Conservation (phyloP, 2,113 vertebrate species). For the Nesoenas mayeri region DNA sequence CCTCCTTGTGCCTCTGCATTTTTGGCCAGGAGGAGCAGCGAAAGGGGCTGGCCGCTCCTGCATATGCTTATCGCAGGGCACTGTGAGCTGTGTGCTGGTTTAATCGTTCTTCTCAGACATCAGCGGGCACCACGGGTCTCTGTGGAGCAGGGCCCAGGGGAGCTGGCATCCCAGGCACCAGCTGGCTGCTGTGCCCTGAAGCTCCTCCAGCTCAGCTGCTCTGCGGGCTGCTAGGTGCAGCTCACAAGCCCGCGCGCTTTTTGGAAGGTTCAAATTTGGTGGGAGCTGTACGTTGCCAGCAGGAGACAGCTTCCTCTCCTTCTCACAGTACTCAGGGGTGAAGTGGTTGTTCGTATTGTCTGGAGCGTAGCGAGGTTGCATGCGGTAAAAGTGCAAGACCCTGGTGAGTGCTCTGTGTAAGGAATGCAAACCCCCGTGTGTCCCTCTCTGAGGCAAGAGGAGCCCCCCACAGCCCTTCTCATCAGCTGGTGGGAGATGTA, state of each 20-base stretch:
- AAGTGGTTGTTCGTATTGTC: fast-evolving
- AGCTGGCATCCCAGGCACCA: background rate
- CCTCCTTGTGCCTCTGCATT: background rate
- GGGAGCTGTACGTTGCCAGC: background rate
- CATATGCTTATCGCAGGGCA: background rate
- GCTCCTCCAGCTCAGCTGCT: fast-evolving
- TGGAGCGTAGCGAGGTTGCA: background rate
- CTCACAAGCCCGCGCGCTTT: fast-evolving
- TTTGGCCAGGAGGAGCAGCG: fast-evolving
- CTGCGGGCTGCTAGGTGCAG: fast-evolving
- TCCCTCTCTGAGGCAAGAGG: background rate
- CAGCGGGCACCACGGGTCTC: background rate
- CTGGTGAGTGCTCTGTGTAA: background rate
- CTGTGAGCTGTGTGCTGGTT: background rate
- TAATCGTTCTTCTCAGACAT: background rate
- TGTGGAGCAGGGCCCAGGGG: background rate
- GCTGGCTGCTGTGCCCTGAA: background rate
- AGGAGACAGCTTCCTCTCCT: background rate
- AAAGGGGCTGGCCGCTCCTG: background rate
- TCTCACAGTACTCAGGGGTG: background rate
- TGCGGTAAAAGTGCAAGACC: background rate
- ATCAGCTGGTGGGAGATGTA: fast-evolving
- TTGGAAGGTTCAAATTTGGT: background rate
- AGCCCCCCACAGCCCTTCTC: fast-evolving
- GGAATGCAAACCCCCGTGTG: fast-evolving